These are phyloP conservation scores for Bombus turneri DNA, from an alignment of 1,140 invertebrate genomes.

Conservation along the genomic window DNA sequence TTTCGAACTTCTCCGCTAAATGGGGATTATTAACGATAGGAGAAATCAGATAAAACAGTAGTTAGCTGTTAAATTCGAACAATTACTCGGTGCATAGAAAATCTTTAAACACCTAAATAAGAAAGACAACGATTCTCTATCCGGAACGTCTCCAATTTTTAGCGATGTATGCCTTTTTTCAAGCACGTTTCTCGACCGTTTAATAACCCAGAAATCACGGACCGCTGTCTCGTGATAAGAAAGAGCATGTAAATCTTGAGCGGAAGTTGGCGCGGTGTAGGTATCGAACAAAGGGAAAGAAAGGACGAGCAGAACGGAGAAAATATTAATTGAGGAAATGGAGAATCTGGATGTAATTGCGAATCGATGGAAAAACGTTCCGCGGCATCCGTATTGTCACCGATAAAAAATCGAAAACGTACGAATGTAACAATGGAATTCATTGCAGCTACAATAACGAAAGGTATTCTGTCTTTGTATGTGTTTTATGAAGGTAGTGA, in stretches of 20 bases:
- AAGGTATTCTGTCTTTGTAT: neutral
- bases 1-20: neutral
- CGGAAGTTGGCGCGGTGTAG: no score
- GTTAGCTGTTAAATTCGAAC: neutral
- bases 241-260: neutral
- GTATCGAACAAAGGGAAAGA: neutral
- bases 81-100: neutral
- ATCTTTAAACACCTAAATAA: neutral
- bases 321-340: constrained; percentile 13
- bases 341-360: neutral
- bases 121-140: neutral
- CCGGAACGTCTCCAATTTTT: neutral
- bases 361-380: constrained; percentile 2
- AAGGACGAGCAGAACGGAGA: neutral
- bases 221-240: neutral
- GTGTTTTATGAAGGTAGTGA: constrained; percentile 8
- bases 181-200: no score
- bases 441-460: constrained; percentile 22
- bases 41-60: neutral
- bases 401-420: neutral
- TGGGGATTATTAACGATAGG: neutral
- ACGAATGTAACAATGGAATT: constrained; percentile 16
- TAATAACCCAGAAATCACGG: neutral
- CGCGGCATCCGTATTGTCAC: neutral
- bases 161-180: neutral